Percentiles rank a stretch among this genome's conserved stretches.
Conservation (phyloP, 2,888 invertebrate species). For the Agrenia bidenticulata region DNA sequence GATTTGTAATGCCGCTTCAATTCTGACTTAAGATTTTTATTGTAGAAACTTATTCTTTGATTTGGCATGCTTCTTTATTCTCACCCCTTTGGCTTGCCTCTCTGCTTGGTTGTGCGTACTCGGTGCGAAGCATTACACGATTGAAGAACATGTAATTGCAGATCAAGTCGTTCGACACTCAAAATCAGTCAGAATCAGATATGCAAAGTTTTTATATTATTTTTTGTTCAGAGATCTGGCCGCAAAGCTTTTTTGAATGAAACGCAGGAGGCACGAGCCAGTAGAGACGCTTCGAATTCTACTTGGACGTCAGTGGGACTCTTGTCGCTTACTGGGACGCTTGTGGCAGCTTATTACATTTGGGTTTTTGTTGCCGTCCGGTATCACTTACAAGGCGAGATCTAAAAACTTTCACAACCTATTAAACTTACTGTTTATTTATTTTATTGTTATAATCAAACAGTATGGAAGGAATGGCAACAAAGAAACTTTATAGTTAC, state of each 20-base stretch:
- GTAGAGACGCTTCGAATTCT: constrained; percentile 43
- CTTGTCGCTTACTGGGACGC: constrained; percentile 48
- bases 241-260: constrained; percentile 2
- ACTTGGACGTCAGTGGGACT: constrained; percentile 52
- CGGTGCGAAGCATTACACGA: constrained; percentile 54
- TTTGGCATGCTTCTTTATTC: constrained; percentile 56
- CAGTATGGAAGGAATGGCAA: constrained; percentile 51
- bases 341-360: constrained; percentile 48
- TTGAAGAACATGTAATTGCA: constrained; percentile 16
- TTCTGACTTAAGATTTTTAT: constrained; percentile 5
- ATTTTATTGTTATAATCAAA: no score
- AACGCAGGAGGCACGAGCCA: constrained; percentile 8
- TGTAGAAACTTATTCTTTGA: constrained; percentile 57
- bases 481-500: constrained; percentile 48
- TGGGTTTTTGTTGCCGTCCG: constrained; percentile 50
- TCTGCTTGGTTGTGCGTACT: constrained; percentile 57
- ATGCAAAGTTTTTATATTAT: neutral
- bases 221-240: neutral
- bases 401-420: no score
- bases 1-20: neutral
- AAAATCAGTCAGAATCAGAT: no score
- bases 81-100: constrained; percentile 57
- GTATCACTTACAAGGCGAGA: constrained; percentile 43
- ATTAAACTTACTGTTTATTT: no score
- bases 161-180: no score